phyloP scores from a whole-genome alignment of 2,888 invertebrate species.

The Drosophila siamana region DNA sequence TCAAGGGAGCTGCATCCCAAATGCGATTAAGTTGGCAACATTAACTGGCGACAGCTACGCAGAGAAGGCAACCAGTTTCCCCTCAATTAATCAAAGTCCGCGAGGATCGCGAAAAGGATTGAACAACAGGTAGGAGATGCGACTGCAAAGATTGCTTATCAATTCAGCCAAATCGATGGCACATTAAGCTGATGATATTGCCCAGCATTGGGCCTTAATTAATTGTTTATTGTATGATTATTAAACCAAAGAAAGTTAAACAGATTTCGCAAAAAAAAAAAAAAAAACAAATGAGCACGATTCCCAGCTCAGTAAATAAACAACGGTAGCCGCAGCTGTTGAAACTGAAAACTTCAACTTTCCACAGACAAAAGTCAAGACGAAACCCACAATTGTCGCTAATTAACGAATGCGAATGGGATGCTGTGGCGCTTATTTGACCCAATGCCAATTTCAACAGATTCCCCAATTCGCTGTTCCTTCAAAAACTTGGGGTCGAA shows the following conservation, averaged over 20 bases:
- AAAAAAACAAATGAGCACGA: constrained; percentile 49
- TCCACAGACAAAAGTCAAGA: constrained; percentile 21
- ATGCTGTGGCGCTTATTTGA: constrained; percentile 46
- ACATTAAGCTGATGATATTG: constrained; percentile 45
- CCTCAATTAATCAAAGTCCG: constrained; percentile 72
- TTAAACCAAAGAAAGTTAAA: background rate
- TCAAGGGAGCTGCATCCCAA: constrained; percentile 61
- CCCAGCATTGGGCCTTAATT: constrained; percentile 15
- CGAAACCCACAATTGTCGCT: constrained; percentile 75
- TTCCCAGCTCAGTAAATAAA: constrained; percentile 49
- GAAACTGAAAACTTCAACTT: constrained; percentile 46
- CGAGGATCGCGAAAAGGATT: background rate
- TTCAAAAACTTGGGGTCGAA: background rate
- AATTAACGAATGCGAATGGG: constrained; percentile 54
- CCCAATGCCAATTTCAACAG: constrained; percentile 25
- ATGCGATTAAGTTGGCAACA: constrained; percentile 79
- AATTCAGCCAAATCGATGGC: constrained; percentile 19
- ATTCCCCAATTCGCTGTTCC: background rate
- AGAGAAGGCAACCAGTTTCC: constrained; percentile 41
- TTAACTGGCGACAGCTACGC: constrained; percentile 71
- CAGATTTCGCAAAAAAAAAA: constrained; percentile 40
- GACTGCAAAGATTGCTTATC: constrained; percentile 49
- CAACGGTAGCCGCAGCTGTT: constrained; percentile 47
- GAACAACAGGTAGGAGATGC: constrained; percentile 38
- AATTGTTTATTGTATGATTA: constrained; percentile 33